These are phyloP conservation scores for Cataglyphis cursor DNA, from an alignment of 2,888 invertebrate species.

Conservation along the genomic window DNA sequence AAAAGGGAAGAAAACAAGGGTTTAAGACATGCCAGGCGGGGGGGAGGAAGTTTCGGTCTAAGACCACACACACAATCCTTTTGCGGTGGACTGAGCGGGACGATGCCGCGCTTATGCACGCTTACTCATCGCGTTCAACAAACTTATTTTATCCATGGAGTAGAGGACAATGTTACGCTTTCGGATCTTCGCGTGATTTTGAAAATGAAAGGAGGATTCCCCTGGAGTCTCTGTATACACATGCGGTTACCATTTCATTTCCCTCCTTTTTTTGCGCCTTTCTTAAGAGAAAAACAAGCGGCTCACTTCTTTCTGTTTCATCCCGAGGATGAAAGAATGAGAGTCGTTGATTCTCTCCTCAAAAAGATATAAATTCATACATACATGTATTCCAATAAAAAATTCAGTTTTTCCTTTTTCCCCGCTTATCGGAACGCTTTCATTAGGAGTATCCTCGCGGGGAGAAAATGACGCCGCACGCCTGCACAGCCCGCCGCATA, in stretches of 20 bases:
- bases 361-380: background rate
- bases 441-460: background rate
- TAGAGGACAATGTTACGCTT: conserved; percentile 5
- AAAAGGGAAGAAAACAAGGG: conserved; percentile 62
- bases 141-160: background rate
- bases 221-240: background rate
- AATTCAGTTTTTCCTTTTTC: background rate
- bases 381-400: background rate
- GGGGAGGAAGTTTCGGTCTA: conserved; percentile 79
- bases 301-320: background rate
- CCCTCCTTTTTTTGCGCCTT: conserved; percentile 5
- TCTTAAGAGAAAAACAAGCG: background rate
- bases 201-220: background rate
- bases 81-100: conserved; percentile 83
- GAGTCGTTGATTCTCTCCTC: conserved; percentile 11
- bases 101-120: conserved; percentile 26
- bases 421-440: background rate
- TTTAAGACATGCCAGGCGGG: conserved; percentile 45
- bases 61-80: conserved; percentile 75
- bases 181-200: conserved; percentile 35
- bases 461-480: conserved; percentile 52
- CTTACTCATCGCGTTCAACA: background rate
- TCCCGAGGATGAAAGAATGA: background rate
- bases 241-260: background rate
- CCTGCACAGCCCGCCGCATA: conserved; percentile 81